Base-by-base conservation (phyloP, 2,888 invertebrate species). In the Lepetodrilus schrolli region DNA sequence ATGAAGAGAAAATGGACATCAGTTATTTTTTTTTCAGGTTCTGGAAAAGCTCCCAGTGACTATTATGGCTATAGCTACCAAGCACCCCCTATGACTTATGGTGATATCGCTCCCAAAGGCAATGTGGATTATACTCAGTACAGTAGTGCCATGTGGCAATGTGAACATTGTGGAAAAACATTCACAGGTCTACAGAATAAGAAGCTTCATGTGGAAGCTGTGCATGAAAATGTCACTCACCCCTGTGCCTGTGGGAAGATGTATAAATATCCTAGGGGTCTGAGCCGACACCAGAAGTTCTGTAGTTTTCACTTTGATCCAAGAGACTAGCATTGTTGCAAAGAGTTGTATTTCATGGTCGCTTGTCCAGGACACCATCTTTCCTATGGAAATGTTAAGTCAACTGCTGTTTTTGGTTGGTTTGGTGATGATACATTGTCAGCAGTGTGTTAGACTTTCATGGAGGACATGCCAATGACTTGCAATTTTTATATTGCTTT, bases 401-500 rank as follows among this genome's bases (percentile, higher is more conserved):
- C n/a, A n/a, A n/a, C n/a, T n/a, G n/a, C n/a, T n/a, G n/a, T n/a
- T n/a, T 43, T 43, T 43, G 3, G 13, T n/a, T 7, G 13, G 13
- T 17, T 17, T 7, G 43, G 2, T 43, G 43, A 43, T 43, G 43
- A 0, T 2, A 43, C 17, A 17, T 10, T 13, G 13, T 43, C 43
- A 7, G 13, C 43, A 43, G 17, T 17, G 43, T 43, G 43, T 4
- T 43, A 17, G 43, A 43, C n/a, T 43, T 43, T 7, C n/a, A 43
- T 43, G n/a, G 17, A 43, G 13, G 17, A 58, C 26, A 2, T 26
- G 30, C 26, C n/a, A n/a, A 30, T 58, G 30, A 34, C 58, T n/a
- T 58, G 34, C 26, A 26, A 30, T 58, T 58, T 58, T 58, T 58
- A 17, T 58, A 34, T 58, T 58, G 58, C 58, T 58, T 58, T 58